These are phyloP conservation scores for Calonectris borealis DNA, from an alignment of 2,113 vertebrate species.

Conservation along the genomic window DNA sequence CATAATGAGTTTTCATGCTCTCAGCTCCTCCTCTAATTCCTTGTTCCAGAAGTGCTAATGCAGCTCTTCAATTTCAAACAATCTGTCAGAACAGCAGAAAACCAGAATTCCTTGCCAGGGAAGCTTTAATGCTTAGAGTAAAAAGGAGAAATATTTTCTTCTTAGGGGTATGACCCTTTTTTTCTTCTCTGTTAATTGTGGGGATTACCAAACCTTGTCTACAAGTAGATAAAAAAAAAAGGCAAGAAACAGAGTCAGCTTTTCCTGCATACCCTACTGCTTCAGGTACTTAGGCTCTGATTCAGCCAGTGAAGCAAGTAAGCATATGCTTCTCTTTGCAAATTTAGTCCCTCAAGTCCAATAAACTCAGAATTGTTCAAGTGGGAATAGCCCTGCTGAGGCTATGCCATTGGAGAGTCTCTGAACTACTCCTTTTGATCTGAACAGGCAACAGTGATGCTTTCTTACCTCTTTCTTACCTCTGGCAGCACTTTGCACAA, in stretches of 20 bases:
- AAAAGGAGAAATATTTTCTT: background rate
- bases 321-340: background rate
- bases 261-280: background rate
- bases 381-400: background rate
- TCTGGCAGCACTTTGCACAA: background rate
- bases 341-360: background rate
- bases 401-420: fast-evolving
- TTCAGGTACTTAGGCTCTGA: background rate
- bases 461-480: background rate
- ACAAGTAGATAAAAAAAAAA: background rate
- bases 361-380: background rate
- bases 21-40: background rate
- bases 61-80: background rate
- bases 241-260: background rate
- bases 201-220: background rate
- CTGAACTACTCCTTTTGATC: background rate
- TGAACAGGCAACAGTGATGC: background rate
- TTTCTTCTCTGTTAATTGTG: background rate
- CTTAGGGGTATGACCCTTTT: background rate
- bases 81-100: background rate
- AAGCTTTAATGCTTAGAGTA: background rate
- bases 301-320: background rate
- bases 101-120: background rate
- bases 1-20: background rate
- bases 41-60: background rate